A percentile compares a stretch with the other conserved stretches of the same genome.
phyloP scores from a whole-genome alignment of 2,797 vertebrate genomes.

The Muscicapa striata region DNA sequence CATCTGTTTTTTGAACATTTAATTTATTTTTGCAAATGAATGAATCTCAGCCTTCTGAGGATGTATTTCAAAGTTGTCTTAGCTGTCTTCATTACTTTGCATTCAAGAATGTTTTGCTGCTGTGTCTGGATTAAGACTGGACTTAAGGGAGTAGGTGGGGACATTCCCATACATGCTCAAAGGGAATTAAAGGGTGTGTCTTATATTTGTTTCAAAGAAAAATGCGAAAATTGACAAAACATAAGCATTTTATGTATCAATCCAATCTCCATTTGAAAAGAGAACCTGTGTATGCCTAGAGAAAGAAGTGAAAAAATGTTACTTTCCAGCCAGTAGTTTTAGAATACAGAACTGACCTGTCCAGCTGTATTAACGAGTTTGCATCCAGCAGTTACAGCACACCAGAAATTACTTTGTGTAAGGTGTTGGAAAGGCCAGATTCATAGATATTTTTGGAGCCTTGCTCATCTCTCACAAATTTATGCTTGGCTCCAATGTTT shows the following conservation, averaged over 20 bases:
- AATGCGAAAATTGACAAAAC: background rate
- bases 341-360: background rate
- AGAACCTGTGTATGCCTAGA: background rate
- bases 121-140: background rate
- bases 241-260: background rate
- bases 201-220: background rate
- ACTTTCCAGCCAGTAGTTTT: background rate
- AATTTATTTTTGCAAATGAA: background rate
- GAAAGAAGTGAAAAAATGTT: background rate
- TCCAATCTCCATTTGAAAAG: background rate
- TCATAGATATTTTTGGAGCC: background rate
- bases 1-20: background rate
- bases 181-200: background rate
- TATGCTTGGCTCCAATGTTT: background rate
- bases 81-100: background rate
- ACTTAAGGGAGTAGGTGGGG: background rate
- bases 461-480: background rate
- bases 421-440: background rate
- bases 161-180: background rate
- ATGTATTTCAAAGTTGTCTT: background rate
- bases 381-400: background rate
- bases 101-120: background rate
- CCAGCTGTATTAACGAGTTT: background rate
- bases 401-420: background rate
- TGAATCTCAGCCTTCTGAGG: background rate